phyloP scores from a whole-genome alignment of 2,113 vertebrate species.

The Haplotaxodon microlepis region DNA sequence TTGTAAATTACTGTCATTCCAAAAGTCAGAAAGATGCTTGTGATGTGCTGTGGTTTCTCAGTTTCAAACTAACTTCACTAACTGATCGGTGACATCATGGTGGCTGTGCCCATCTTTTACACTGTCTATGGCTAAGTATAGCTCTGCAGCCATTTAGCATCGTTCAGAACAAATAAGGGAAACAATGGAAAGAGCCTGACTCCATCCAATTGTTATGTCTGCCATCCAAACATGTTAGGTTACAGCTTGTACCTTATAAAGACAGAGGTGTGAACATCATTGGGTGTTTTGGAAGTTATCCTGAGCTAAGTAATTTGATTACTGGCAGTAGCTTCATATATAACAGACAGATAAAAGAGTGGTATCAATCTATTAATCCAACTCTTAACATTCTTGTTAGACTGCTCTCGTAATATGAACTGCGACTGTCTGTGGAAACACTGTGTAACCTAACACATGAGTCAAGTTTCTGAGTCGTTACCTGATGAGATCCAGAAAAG shows the following conservation, averaged over 20 bases:
- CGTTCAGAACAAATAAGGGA: fast-evolving
- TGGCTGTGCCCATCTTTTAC: not conserved
- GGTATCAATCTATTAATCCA: not conserved
- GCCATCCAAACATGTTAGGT: not conserved
- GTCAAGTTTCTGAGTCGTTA: constrained; percentile 13
- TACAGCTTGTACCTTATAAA: not conserved
- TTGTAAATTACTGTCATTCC: fast-evolving
- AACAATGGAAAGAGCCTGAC: not conserved
- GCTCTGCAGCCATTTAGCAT: not conserved
- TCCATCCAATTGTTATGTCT: fast-evolving
- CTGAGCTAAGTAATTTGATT: not conserved
- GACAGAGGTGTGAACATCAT: not conserved
- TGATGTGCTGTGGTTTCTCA: not conserved
- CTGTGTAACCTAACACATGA: not conserved
- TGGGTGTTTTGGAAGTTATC: not conserved
- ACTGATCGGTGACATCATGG: not conserved
- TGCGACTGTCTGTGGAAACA: not conserved
- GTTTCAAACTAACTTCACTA: not conserved
- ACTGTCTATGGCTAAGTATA: not conserved
- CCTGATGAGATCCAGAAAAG: constrained; percentile 95
- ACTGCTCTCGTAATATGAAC: not conserved
- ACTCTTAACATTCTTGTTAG: not conserved
- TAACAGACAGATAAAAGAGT: not conserved
- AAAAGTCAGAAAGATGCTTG: not conserved
- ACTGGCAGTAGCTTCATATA: not conserved